phyloP scores from a whole-genome alignment of 30 jellyfish, hydroid and myxozoan genomes.

The Aurelia aurita region DNA sequence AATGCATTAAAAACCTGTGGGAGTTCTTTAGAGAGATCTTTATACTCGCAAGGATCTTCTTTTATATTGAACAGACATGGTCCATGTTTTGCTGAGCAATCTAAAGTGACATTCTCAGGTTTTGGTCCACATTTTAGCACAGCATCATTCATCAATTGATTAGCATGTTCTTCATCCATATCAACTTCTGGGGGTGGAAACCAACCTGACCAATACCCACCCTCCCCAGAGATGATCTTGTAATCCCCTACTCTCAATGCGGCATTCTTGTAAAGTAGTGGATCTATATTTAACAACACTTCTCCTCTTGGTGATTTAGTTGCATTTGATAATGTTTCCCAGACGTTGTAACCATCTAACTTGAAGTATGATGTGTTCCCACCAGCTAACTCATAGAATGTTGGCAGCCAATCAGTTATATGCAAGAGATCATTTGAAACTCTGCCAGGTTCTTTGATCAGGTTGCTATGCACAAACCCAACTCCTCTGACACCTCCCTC shows the following conservation, averaged over 20 bases:
- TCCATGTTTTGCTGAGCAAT: constrained; percentile 49
- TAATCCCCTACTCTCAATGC: constrained; percentile 90
- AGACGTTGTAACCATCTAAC: constrained; percentile 79
- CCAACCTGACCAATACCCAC: constrained; percentile 90
- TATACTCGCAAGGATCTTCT: constrained; percentile 89
- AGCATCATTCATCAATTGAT: constrained; percentile 40
- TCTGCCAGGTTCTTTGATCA: constrained; percentile 78
- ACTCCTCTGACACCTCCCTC: constrained; percentile 99
- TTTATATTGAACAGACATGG: constrained; percentile 78
- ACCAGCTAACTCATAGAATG: constrained; percentile 84
- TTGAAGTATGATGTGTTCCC: constrained; percentile 42
- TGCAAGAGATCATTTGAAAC: constrained; percentile 81
- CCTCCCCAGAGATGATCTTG: constrained; percentile 68
- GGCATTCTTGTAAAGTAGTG: constrained; percentile 74
- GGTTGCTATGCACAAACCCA: constrained; percentile 82
- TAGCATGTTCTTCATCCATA: background rate
- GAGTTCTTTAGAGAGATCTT: constrained; percentile 62
- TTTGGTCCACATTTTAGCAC: constrained; percentile 69
- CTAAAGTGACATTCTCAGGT: constrained; percentile 65
- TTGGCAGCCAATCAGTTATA: constrained; percentile 95
- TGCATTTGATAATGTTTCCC: constrained; percentile 59
- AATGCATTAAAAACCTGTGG: constrained; percentile 62
- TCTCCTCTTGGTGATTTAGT: constrained; percentile 85
- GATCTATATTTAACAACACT: constrained; percentile 86
- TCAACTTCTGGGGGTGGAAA: constrained; percentile 83